These are phyloP conservation scores for Margarornis squamiger DNA, from an alignment of 2,797 vertebrate genomes.

Conservation along the genomic window DNA sequence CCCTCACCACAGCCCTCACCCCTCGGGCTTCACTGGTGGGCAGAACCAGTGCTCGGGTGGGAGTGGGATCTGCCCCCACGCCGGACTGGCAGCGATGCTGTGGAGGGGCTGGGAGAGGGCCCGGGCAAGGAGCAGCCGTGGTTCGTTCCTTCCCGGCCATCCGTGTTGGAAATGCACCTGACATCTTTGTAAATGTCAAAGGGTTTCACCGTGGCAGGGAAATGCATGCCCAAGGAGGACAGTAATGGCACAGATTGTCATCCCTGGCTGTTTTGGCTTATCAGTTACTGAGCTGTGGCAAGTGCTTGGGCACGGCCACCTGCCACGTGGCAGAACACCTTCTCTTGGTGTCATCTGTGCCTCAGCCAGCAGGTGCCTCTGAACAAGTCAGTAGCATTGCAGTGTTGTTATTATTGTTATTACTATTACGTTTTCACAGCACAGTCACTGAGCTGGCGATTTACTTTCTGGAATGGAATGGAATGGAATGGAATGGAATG, in stretches of 20 bases:
- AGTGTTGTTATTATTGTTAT: background rate
- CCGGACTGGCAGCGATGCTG: background rate
- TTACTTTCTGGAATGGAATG: background rate
- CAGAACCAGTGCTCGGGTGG: background rate
- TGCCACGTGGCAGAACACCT: fast-evolving
- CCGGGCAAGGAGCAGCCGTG: fast-evolving
- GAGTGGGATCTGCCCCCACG: background rate
- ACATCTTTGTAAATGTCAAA: background rate
- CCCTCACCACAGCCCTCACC: background rate
- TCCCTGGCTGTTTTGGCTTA: background rate
- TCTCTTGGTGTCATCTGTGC: background rate
- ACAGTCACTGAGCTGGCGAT: fast-evolving
- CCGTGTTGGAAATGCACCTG: fast-evolving
- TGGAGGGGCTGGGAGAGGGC: background rate
- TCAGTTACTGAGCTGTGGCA: background rate
- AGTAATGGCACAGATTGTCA: background rate
- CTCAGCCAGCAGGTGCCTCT: background rate
- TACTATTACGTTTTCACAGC: background rate
- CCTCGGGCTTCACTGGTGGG: background rate
- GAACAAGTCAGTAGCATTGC: background rate
- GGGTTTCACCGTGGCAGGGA: background rate
- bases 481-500: too few species aligned
- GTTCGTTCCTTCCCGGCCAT: fast-evolving
- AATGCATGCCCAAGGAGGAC: fast-evolving
- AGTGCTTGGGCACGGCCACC: background rate